Evolutionary conservation across 1,140 invertebrate genomes (phyloP).

Genomic region (Drosophila simulans): DNA sequence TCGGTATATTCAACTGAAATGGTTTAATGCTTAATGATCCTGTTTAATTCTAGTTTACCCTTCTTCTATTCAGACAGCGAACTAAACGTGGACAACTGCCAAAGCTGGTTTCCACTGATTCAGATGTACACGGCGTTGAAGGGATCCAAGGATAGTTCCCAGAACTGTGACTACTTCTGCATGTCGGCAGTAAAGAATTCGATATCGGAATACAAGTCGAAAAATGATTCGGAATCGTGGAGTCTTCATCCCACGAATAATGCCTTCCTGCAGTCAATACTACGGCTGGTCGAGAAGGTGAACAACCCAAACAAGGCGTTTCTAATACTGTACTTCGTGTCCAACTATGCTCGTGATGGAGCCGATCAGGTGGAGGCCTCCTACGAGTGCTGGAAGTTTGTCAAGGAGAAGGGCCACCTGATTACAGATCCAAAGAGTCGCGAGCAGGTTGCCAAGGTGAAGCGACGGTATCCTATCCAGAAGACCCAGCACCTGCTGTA

Average conservation of each 20-base stretch:
- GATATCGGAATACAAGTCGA: conserved; percentile 73
- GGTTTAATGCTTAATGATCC: not conserved
- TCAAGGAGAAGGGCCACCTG: conserved; percentile 83
- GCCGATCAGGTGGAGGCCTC: conserved; percentile 87
- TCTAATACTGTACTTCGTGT: conserved; percentile 77
- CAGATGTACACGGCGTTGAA: conserved; percentile 74
- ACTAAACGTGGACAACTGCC: conserved; percentile 80
- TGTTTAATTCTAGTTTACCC: not conserved
- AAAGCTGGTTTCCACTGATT: conserved; percentile 82
- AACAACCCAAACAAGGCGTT: conserved; percentile 68
- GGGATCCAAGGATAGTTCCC: conserved; percentile 61
- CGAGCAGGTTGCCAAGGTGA: conserved; percentile 85
- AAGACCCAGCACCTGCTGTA: conserved; percentile 86
- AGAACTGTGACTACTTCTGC: conserved; percentile 77
- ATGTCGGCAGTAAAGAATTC: conserved; percentile 84
- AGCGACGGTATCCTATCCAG: conserved; percentile 85
- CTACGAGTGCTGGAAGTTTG: conserved; percentile 87
- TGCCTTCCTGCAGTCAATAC: conserved; percentile 79
- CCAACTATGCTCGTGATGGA: conserved; percentile 82
- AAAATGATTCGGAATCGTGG: conserved; percentile 72
- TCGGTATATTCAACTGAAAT: conserved; percentile 42
- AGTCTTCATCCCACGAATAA: conserved; percentile 80
- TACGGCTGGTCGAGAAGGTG: conserved; percentile 68
- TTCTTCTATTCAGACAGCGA: conserved; percentile 55
- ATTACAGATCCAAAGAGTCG: conserved; percentile 84